Conservation (phyloP, 1,140 invertebrate genomes). For the Aphelinus atriplicis region DNA sequence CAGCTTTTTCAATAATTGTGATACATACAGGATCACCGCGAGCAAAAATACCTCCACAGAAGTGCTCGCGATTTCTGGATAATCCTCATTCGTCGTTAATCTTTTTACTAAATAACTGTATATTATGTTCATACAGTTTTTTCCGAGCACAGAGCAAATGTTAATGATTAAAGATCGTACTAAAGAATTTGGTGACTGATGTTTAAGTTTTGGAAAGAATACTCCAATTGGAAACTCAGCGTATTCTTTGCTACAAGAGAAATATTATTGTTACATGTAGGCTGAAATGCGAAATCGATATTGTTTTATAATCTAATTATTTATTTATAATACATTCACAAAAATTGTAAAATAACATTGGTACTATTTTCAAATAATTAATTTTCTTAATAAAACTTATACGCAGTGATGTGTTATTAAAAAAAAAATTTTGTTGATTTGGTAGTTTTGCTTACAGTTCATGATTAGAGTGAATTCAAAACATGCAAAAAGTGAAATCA, state of each 20-base stretch:
- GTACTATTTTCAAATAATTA: slow-evolving; percentile 19
- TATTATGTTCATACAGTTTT: no score
- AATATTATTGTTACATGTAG: no score
- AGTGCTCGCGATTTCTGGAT: not conserved
- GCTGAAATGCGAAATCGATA: not conserved
- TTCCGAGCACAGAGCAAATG: no score
- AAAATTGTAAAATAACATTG: slow-evolving; percentile 21
- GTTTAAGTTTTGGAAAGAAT: no score
- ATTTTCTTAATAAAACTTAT: slow-evolving; percentile 31
- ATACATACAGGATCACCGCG: not conserved
- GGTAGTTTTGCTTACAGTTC: slow-evolving; percentile 26
- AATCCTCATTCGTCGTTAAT: no score
- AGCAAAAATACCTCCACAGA: slow-evolving; percentile 13
- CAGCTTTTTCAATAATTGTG: not conserved
- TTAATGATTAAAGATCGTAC: no score
- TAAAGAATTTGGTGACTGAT: no score
- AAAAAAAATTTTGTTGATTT: slow-evolving; percentile 16
- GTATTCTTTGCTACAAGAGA: no score
- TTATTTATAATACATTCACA: slow-evolving; percentile 12
- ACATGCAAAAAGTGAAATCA: slow-evolving; percentile 34
- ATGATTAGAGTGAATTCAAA: slow-evolving; percentile 2
- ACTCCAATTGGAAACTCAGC: no score
- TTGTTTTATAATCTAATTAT: slow-evolving; percentile 7
- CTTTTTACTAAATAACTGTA: no score
- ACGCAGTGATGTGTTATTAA: slow-evolving; percentile 38